These are phyloP conservation scores for Lochmaea crataegi DNA, from an alignment of 2,888 invertebrate species.

Conservation along the genomic window DNA sequence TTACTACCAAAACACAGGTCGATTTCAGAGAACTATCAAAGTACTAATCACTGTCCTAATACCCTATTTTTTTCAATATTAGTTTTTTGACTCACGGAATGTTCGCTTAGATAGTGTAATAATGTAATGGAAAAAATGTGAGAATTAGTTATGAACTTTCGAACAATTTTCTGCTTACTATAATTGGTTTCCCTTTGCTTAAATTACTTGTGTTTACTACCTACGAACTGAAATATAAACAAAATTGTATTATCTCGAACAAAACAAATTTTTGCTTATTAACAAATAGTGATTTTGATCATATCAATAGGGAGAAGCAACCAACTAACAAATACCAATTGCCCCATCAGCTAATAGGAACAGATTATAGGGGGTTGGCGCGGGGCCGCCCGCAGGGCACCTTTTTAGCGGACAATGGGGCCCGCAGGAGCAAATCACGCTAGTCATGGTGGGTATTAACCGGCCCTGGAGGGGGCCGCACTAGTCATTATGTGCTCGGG, in stretches of 20 bases:
- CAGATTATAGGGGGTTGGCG: constrained; percentile 57
- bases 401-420: constrained; percentile 63
- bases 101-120: too few species aligned
- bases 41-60: too few species aligned
- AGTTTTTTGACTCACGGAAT: too few species aligned
- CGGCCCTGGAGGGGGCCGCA: constrained; percentile 60
- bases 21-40: too few species aligned
- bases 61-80: too few species aligned
- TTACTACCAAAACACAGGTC: too few species aligned
- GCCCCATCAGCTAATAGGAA: constrained; percentile 52
- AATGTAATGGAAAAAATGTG: too few species aligned
- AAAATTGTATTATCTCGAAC: background rate
- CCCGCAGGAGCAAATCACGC: constrained; percentile 56
- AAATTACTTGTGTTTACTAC: background rate
- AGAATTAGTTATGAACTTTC: too few species aligned
- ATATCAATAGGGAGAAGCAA: constrained; percentile 14
- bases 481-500: constrained; percentile 59
- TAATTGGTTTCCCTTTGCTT: background rate
- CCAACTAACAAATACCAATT: constrained; percentile 51
- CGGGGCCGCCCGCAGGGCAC: constrained; percentile 59
- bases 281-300: constrained; percentile 8
- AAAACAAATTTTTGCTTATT: background rate
- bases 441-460: constrained; percentile 64
- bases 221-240: background rate
- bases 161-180: too few species aligned